phyloP scores from a whole-genome alignment of 2,797 vertebrate species.

The Alauda arvensis region DNA sequence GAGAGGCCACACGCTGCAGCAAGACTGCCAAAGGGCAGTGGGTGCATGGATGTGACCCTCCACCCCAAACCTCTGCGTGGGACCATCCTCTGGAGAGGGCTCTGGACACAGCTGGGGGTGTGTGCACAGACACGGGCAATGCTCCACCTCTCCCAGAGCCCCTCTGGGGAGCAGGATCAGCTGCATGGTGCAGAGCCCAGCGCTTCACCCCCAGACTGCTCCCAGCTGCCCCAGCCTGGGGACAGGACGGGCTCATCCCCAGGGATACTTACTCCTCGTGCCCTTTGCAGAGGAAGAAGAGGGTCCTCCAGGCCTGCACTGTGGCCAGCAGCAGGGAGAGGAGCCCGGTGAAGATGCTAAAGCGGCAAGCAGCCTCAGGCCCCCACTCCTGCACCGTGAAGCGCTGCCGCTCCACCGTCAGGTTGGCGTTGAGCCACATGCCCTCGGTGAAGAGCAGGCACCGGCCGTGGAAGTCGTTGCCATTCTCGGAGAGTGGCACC shows the following conservation, averaged over 20 bases:
- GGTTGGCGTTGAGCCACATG: slow-evolving; percentile 97
- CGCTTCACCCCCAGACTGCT: neutral
- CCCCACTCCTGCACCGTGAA: slow-evolving; percentile 98
- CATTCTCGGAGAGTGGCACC: slow-evolving; percentile 92
- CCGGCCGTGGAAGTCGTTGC: slow-evolving; percentile 89
- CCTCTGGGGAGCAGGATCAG: neutral
- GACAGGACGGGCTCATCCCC: neutral
- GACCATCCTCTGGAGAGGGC: rapidly evolving
- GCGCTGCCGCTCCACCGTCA: slow-evolving; percentile 89
- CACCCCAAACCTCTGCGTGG: rapidly evolving
- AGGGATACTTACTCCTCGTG: slow-evolving; percentile 90
- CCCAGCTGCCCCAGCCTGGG: neutral
- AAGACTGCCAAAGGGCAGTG: neutral
- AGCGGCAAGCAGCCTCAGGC: slow-evolving; percentile 90
- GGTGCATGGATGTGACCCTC: rapidly evolving
- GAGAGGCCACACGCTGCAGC: neutral
- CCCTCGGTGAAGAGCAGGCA: slow-evolving; percentile 94
- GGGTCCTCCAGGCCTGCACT: slow-evolving; percentile 90
- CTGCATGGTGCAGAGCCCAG: neutral
- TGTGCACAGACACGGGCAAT: neutral
- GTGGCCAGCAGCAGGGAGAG: slow-evolving; percentile 90
- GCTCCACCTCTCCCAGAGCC: neutral
- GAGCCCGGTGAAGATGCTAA: slow-evolving; percentile 88
- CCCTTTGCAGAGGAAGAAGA: slow-evolving; percentile 94
- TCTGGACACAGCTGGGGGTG: neutral